Conservation (phyloP, 35 echinoderm and acorn worm genomes). For the Lytechinus pictus region DNA sequence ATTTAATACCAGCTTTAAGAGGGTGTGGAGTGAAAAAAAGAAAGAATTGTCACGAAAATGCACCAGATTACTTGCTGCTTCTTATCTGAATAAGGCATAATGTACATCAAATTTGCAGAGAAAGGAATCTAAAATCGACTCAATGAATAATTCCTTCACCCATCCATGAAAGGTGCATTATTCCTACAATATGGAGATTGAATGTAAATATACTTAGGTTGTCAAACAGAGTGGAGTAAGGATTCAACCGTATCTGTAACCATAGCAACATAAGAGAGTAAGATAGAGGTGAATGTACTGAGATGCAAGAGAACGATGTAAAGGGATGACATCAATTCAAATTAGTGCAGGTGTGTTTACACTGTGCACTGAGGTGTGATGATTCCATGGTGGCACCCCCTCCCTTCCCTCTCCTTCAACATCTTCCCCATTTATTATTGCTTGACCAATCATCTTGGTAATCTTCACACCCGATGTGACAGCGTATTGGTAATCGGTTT, state of each 20-base stretch:
- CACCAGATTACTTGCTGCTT: too few relatives aligned
- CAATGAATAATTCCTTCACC: not conserved
- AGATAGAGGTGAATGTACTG: not conserved
- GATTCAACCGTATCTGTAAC: not conserved
- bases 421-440: too few relatives aligned
- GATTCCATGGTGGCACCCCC: not conserved
- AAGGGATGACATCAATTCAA: not conserved
- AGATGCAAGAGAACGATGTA: not conserved
- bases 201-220: not conserved
- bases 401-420: not conserved
- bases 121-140: not conserved
- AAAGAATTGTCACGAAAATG: too few relatives aligned
- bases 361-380: not conserved
- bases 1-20: too few relatives aligned
- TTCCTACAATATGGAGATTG: not conserved
- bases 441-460: too few relatives aligned
- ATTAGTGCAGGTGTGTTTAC: slow-evolving; percentile 9
- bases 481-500: too few relatives aligned
- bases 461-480: too few relatives aligned
- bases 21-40: too few relatives aligned
- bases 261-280: not conserved
- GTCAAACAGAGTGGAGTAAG: not conserved
- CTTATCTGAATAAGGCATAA: too few relatives aligned
- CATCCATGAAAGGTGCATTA: not conserved
- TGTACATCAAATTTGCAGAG: too few relatives aligned